phyloP scores from a whole-genome alignment of 2,888 invertebrate species.

The Seira sanloemensis region DNA sequence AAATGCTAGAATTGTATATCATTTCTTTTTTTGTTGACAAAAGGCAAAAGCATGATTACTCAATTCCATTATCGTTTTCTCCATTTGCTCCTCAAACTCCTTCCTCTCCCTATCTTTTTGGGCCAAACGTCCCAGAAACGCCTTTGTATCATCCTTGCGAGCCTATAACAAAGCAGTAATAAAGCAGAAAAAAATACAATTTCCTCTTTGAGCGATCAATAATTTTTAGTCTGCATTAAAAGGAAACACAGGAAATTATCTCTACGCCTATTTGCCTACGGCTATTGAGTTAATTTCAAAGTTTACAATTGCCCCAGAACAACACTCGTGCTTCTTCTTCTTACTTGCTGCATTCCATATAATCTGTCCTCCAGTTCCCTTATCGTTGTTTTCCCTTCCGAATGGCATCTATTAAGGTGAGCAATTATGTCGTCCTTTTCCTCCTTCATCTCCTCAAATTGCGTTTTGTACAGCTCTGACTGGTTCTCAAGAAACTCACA shows the following conservation, averaged over 20 bases:
- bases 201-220: no score
- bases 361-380: constrained; percentile 72
- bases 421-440: constrained; percentile 72
- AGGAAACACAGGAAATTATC: no score
- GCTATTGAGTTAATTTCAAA: no score
- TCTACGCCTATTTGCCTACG: no score
- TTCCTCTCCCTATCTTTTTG: constrained; percentile 67
- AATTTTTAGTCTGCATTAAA: no score
- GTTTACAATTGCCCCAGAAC: no score
- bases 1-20: no score
- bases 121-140: constrained; percentile 59
- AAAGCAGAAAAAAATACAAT: no score
- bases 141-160: constrained; percentile 67
- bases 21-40: no score
- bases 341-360: constrained; percentile 71
- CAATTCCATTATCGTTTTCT: constrained; percentile 69
- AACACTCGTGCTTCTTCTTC: neutral
- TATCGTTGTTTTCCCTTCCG: constrained; percentile 68
- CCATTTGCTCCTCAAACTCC: constrained; percentile 67
- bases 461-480: constrained; percentile 69
- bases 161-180: constrained; percentile 60
- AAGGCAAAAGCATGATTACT: no score
- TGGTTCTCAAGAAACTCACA: constrained; percentile 72
- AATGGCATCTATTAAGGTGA: constrained; percentile 65
- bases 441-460: constrained; percentile 65